Evolutionary conservation across 30 jellyfish, hydroid and myxozoan genomes (phyloP).

Genomic region (Pseudorhiza aurosa): DNA sequence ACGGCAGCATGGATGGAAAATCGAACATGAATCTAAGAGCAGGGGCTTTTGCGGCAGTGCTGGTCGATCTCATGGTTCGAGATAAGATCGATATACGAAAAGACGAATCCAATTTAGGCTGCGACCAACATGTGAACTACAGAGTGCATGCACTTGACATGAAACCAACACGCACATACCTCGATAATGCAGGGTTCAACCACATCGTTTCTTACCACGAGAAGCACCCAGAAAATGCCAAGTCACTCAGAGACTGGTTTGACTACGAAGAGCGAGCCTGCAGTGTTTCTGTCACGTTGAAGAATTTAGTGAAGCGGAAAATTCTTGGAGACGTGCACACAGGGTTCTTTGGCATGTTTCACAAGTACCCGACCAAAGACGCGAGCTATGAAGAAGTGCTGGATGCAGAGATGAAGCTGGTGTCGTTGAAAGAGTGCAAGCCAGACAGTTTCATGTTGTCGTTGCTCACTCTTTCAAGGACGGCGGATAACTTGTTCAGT

Average conservation of each 20-base stretch:
- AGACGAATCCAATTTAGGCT: slow-evolving; percentile 48
- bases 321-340: slow-evolving; percentile 77
- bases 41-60: slow-evolving; percentile 91
- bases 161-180: slow-evolving; percentile 64
- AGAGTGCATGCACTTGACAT: slow-evolving; percentile 52
- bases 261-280: slow-evolving; percentile 75
- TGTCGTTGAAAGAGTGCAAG: slow-evolving; percentile 74
- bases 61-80: slow-evolving; percentile 72
- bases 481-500: slow-evolving; percentile 80
- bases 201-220: slow-evolving; percentile 60
- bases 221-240: slow-evolving; percentile 52
- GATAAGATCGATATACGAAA: slow-evolving; percentile 62
- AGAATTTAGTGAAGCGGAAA: slow-evolving; percentile 62
- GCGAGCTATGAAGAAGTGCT: slow-evolving; percentile 67
- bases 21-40: slow-evolving; percentile 77
- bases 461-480: slow-evolving; percentile 79
- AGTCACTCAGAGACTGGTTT: slow-evolving; percentile 61
- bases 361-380: slow-evolving; percentile 76
- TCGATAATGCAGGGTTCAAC: slow-evolving; percentile 73
- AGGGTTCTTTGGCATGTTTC: slow-evolving; percentile 78
- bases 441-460: slow-evolving; percentile 95
- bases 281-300: slow-evolving; percentile 64
- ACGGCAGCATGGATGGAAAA: slow-evolving; percentile 78
- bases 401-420: slow-evolving; percentile 84
- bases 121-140: slow-evolving; percentile 55